Evolutionary conservation across 2,888 invertebrate genomes (phyloP), one percentile per base, ranked within the genome.

Genomic region (Erebia aethiops): DNA sequence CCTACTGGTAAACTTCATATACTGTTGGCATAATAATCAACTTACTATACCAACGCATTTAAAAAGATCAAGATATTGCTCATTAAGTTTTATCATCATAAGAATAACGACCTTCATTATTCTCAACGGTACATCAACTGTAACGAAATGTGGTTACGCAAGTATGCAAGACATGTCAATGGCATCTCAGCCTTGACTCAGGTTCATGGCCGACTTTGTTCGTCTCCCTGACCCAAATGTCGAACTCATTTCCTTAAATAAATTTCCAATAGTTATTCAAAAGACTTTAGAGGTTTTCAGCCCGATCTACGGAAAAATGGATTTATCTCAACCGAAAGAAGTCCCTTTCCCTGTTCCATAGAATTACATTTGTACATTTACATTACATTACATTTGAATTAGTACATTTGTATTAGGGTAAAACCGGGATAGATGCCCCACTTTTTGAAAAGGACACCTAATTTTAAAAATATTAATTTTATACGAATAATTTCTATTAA

Each of bases 101-200:
- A 35, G 11, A 58, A 58, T 35, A 58, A 41, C 16, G 16, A 16
- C 18, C 62, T 49, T 21, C 11, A 21, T 62, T 21, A 49, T 56
- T 66, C 18, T 13, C 10, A 46, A 21, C 56, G 56, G 65, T 11
- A 35, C 56, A 65, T 35, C 41, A 54, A 56, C 43, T 43, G 65
- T 46, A 43, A 66, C 41, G 54, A 56, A 66, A 56, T 66, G 43
- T 57, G 18, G 65, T 56, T 66, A 56, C 65, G 65, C 18, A 66
- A 56, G 43, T 57, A 56, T 57, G 43, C 56, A 66, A 66, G 65
- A 56, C 41, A 66, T 43, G 65, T 57, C 65, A 66, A 66, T 66
- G 56, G 65, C 56, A 56, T 56, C 14, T 66, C 65, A 66, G 43
- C 65, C 65, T 66, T 57, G 65, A 66, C 56, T 66, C 43, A 14